These are phyloP conservation scores for Coptotermes formosanus DNA, from an alignment of 1,140 invertebrate species.

Conservation along the genomic window DNA sequence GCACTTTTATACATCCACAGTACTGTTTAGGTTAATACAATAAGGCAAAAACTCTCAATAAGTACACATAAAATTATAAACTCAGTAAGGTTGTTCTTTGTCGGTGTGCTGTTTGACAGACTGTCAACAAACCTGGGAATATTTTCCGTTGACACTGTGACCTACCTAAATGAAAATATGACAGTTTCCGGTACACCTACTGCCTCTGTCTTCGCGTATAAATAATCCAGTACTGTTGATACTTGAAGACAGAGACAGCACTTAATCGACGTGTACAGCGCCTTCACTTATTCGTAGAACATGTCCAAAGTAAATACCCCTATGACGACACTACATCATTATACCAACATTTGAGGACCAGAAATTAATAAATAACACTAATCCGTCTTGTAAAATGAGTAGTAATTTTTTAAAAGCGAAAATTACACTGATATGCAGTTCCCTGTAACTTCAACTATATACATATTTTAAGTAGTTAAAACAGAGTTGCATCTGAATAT, in stretches of 20 bases:
- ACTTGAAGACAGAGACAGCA: neutral
- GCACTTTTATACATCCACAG: neutral
- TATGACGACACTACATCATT: too few species aligned
- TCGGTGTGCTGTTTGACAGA: neutral
- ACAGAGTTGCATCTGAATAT: too few species aligned
- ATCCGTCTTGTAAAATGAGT: too few species aligned
- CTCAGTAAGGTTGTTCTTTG: neutral
- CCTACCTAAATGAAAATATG: neutral
- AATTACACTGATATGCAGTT: too few species aligned
- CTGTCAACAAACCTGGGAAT: neutral
- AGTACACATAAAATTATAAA: neutral
- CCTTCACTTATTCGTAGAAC: neutral
- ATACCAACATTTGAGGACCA: too few species aligned
- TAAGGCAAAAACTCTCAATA: neutral
- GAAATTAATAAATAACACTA: too few species aligned
- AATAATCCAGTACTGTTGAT: neutral
- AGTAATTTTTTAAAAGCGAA: too few species aligned
- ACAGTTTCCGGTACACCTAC: neutral
- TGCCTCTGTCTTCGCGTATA: neutral
- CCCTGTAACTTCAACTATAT: too few species aligned
- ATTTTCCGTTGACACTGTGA: neutral
- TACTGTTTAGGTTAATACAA: neutral
- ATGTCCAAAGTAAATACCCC: too few species aligned
- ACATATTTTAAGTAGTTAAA: too few species aligned
- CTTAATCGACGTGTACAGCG: neutral